phyloP scores from a whole-genome alignment of 2,888 invertebrate genomes.

The Parascotia fuliginaria region DNA sequence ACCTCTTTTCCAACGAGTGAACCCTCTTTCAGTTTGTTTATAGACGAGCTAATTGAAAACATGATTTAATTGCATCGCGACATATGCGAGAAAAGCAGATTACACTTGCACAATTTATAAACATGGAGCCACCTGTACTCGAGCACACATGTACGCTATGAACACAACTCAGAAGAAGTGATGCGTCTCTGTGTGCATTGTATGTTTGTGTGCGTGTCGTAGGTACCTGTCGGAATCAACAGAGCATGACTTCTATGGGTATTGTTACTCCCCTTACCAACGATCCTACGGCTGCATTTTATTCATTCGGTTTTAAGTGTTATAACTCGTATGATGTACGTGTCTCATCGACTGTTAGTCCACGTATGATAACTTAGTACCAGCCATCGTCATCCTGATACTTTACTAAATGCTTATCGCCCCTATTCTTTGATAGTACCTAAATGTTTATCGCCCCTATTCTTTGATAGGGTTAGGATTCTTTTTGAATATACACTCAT shows the following conservation, averaged over 20 bases:
- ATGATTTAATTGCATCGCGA: conserved; percentile 39
- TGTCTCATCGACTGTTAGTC: conserved; percentile 10
- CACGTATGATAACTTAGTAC: conserved; percentile 21
- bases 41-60: conserved; percentile 28
- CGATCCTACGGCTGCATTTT: conserved; percentile 43
- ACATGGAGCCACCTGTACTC: conserved; percentile 58
- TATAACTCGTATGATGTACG: not conserved
- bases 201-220: conserved; percentile 48
- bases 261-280: conserved; percentile 66
- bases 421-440: not conserved
- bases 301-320: conserved; percentile 22
- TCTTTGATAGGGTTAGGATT: not conserved
- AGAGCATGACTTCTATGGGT: conserved; percentile 64
- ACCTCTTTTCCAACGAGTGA: conserved; percentile 4
- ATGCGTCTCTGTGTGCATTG: conserved; percentile 10
- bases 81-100: conserved; percentile 39
- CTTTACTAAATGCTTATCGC: conserved; percentile 1
- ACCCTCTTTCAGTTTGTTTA: conserved; percentile 24
- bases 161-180: conserved; percentile 22
- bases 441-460: not conserved
- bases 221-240: conserved; percentile 68
- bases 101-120: conserved; percentile 51
- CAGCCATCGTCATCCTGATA: conserved; percentile 21
- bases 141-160: conserved; percentile 12
- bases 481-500: not conserved